phyloP scores from a whole-genome alignment of 2,888 invertebrate genomes.

The Philopedon plagiatum region DNA sequence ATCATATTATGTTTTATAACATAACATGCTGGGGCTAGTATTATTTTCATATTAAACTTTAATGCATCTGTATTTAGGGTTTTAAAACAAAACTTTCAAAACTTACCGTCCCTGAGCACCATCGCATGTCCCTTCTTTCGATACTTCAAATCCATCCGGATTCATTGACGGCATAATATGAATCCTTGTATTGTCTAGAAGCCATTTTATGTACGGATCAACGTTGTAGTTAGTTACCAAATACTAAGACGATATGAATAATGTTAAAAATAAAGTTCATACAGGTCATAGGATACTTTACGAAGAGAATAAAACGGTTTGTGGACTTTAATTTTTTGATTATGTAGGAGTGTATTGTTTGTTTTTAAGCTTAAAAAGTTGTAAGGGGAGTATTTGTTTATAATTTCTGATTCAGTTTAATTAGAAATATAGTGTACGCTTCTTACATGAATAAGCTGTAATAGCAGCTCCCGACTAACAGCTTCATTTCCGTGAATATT shows the following conservation, averaged over 20 bases:
- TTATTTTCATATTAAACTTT: no score
- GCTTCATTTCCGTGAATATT: slow-evolving; percentile 98
- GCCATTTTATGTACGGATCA: slow-evolving; percentile 90
- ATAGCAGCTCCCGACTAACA: slow-evolving; percentile 93
- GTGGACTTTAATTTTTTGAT: no score
- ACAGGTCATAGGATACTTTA: background rate
- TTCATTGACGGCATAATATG: slow-evolving; percentile 99
- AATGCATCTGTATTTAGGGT: no score
- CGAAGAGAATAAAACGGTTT: background rate
- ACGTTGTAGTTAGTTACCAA: slow-evolving; percentile 86
- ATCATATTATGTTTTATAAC: no score
- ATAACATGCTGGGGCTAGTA: no score
- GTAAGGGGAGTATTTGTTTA: no score
- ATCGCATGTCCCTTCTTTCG: slow-evolving; percentile 90
- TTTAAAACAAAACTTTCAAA: no score
- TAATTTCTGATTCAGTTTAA: no score
- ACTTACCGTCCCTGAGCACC: slow-evolving; percentile 88
- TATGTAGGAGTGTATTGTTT: no score
- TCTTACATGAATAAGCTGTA: slow-evolving; percentile 89
- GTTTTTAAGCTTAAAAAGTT: no score
- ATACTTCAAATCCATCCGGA: slow-evolving; percentile 96
- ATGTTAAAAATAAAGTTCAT: background rate
- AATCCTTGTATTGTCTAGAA: slow-evolving; percentile 94
- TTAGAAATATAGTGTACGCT: no score
- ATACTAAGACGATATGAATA: slow-evolving; percentile 74